Conservation (phyloP, 2,113 vertebrate species). For the Apodemus sylvaticus region DNA sequence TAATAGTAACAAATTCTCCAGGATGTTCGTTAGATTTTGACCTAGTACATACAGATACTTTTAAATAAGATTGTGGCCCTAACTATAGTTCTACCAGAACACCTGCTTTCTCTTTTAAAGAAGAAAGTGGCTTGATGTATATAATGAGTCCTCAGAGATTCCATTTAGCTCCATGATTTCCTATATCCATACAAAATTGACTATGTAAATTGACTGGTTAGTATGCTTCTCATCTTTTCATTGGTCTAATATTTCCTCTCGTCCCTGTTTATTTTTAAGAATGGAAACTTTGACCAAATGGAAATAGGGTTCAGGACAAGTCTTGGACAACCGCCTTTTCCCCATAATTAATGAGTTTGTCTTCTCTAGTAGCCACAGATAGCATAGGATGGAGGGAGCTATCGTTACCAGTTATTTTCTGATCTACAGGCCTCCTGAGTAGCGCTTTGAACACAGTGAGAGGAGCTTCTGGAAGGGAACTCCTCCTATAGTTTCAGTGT, state of each 20-base stretch:
- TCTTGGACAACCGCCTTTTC: not conserved
- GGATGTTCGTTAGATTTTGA: not conserved
- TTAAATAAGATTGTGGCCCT: not conserved
- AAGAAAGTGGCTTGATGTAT: not conserved
- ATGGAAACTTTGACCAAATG: not conserved
- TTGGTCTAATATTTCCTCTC: not conserved
- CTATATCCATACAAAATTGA: not conserved
- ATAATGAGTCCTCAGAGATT: conserved; percentile 1
- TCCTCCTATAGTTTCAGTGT: not conserved
- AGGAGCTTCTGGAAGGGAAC: not conserved
- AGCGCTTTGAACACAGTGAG: not conserved
- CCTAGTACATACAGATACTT: not conserved
- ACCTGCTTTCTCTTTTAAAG: not conserved
- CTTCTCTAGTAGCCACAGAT: not conserved
- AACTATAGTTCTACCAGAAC: not conserved
- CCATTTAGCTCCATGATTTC: not conserved
- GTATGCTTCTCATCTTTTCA: not conserved
- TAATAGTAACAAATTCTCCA: not conserved
- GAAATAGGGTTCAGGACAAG: not conserved
- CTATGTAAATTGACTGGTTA: not conserved
- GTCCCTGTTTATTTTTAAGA: conserved; percentile 35
- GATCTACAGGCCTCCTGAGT: not conserved
- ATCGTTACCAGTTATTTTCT: not conserved
- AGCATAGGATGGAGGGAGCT: not conserved
- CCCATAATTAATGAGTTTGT: not conserved